Evolutionary conservation across 1,140 invertebrate species (phyloP), one percentile per base, ranked within the genome.

Genomic region (Zaprionus kolodkinae): DNA sequence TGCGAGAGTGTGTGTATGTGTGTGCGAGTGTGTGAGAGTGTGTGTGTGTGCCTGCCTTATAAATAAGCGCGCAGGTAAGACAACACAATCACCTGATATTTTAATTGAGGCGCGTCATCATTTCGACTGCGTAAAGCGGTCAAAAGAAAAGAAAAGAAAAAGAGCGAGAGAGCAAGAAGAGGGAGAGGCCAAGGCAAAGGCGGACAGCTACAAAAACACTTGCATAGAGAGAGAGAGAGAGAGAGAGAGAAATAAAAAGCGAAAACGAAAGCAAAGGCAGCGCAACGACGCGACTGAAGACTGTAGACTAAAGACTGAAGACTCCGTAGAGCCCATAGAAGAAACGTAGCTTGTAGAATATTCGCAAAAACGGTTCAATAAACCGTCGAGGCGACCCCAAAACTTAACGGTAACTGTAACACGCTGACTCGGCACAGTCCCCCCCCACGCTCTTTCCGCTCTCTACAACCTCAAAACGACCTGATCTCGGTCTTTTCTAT

Each of bases 51-150:
- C 13, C 17, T 56, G 2, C 10, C 43, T 66, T 56, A 56, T 66
- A 59, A 63, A 33, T 62, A 57, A 56, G 35, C 50, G 33, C 52
- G 57, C 73, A 67, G 73, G 83, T 82, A 72, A 88, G 68, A 79
- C 73, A 73, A 45, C 70, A 55, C 77, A 88, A 88, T 88, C 84
- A 88, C 84, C 84, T 88, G 84, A 88, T 88, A 75, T 88, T 88
- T 88, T 89, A 88, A 88, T 88, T 89, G 84, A 65, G 62, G 71
- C 74, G 71, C 78, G 84, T 87, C 84, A 88, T 87, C 83, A 80
- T 76, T 72, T 72, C 55, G 73, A 56, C 57, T 66, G 63, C 45
- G 74, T 75, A 62, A 66, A 76, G 74, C 69, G 74, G 62, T 67
- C 63, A 76, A 64, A 70, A 56, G 60, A 67, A 35, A 69, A 43